Evolutionary conservation across 2,113 vertebrate genomes (phyloP).

Genomic region (Symphodus melops): DNA sequence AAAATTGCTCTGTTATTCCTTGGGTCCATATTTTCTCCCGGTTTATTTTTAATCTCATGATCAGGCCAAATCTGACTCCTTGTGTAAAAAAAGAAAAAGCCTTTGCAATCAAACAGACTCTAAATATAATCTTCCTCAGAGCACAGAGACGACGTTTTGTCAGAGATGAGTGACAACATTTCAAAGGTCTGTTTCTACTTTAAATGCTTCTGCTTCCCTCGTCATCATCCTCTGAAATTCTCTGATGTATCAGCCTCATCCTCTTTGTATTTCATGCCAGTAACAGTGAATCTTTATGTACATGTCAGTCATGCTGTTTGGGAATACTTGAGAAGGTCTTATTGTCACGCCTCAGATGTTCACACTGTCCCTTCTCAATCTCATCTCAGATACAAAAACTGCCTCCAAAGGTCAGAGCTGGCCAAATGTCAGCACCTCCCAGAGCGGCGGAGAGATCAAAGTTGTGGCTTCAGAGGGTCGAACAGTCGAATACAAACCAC

Average conservation of each 20-base stretch:
- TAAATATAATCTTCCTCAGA: background rate
- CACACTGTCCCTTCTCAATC: background rate
- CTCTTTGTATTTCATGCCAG: background rate
- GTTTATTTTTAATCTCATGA: background rate
- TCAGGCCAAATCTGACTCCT: background rate
- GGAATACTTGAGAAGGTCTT: background rate
- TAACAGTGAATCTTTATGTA: background rate
- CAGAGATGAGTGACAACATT: slow-evolving; percentile 5
- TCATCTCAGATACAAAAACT: slow-evolving; percentile 23
- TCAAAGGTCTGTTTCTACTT: background rate
- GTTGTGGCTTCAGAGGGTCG: slow-evolving; percentile 56
- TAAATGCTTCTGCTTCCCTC: background rate
- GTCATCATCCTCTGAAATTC: background rate
- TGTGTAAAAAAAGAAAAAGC: background rate
- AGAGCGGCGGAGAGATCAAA: slow-evolving; percentile 60
- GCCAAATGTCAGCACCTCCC: slow-evolving; percentile 68
- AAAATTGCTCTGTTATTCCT: too few species aligned
- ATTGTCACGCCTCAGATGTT: background rate
- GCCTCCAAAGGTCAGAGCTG: slow-evolving; percentile 50
- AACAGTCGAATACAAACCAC: slow-evolving; percentile 50
- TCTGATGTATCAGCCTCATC: background rate
- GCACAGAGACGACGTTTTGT: background rate
- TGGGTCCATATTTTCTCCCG: background rate
- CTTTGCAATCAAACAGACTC: background rate
- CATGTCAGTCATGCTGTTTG: background rate